These are phyloP conservation scores for Rousettus madagascariensis DNA, from an alignment of 2,797 vertebrate genomes.

Conservation along the genomic window DNA sequence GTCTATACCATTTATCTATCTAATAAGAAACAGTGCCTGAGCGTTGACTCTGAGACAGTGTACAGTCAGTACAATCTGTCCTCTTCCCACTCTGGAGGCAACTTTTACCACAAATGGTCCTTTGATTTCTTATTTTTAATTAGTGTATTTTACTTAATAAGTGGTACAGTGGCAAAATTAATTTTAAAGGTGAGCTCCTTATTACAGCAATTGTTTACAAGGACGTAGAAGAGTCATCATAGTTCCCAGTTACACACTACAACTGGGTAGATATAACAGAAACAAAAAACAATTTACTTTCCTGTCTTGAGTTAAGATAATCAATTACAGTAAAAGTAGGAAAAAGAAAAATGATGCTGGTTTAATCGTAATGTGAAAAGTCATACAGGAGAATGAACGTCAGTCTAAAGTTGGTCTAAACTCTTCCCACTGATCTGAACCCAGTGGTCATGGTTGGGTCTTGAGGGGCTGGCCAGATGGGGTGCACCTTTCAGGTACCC, in stretches of 20 bases:
- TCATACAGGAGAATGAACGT: neutral
- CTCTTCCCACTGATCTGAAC: neutral
- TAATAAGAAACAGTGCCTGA: neutral
- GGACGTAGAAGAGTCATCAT: neutral
- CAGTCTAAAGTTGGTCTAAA: neutral
- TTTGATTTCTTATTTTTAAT: slow-evolving; percentile 49
- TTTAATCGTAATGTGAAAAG: neutral
- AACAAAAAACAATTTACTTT: neutral
- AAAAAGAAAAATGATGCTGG: neutral
- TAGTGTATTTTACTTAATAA: slow-evolving; percentile 28
- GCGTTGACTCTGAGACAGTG: neutral
- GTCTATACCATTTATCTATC: slow-evolving; percentile 25
- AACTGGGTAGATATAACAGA: neutral
- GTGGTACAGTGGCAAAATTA: neutral
- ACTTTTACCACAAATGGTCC: neutral
- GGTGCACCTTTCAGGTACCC: neutral
- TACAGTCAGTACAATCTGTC: neutral
- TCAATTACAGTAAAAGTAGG: neutral
- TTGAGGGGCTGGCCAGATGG: neutral
- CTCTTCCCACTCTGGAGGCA: neutral
- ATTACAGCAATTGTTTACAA: neutral
- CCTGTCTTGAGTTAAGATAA: neutral
- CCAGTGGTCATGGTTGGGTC: neutral
- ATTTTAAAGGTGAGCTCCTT: neutral
- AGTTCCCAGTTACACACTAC: neutral